Evolutionary conservation across 2,113 vertebrate genomes (phyloP).

Genomic region (Mola mola): DNA sequence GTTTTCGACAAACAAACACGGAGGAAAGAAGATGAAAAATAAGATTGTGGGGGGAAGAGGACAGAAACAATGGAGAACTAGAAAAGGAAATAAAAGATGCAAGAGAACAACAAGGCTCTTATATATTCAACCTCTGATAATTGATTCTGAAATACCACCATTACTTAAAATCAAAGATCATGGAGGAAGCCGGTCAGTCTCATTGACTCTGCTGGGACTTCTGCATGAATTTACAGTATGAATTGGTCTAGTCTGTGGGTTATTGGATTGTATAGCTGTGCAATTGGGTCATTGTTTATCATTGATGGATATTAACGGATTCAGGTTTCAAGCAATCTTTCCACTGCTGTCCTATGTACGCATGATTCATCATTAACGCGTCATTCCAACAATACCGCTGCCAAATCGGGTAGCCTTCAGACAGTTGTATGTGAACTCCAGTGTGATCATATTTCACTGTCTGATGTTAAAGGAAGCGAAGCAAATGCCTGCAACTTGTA

Average conservation of each 20-base stretch:
- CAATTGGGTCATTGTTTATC: slow-evolving; percentile 33
- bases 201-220: slow-evolving; percentile 51
- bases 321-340: slow-evolving; percentile 20
- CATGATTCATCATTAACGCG: slow-evolving; percentile 23
- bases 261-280: slow-evolving; percentile 24
- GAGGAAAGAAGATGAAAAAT: slow-evolving; percentile 40
- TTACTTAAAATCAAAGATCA: slow-evolving; percentile 59
- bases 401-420: slow-evolving; percentile 43
- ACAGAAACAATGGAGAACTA: slow-evolving; percentile 22
- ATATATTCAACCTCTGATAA: slow-evolving; percentile 65
- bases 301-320: slow-evolving; percentile 43
- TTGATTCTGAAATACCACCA: slow-evolving; percentile 56
- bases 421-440: slow-evolving; percentile 41
- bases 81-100: slow-evolving; percentile 7
- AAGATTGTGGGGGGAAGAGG: slow-evolving; percentile 9
- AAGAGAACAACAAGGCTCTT: slow-evolving; percentile 43
- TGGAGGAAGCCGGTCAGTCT: slow-evolving; percentile 26
- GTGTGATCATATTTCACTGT: slow-evolving; percentile 48
- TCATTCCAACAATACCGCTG: slow-evolving; percentile 30
- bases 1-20: slow-evolving; percentile 61
- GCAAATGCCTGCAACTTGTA: slow-evolving; percentile 33
- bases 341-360: background rate
- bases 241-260: slow-evolving; percentile 12
- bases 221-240: slow-evolving; percentile 29
- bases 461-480: slow-evolving; percentile 46